Evolutionary conservation across 2,797 vertebrate genomes (phyloP).

Genomic region (Coilia nasus): DNA sequence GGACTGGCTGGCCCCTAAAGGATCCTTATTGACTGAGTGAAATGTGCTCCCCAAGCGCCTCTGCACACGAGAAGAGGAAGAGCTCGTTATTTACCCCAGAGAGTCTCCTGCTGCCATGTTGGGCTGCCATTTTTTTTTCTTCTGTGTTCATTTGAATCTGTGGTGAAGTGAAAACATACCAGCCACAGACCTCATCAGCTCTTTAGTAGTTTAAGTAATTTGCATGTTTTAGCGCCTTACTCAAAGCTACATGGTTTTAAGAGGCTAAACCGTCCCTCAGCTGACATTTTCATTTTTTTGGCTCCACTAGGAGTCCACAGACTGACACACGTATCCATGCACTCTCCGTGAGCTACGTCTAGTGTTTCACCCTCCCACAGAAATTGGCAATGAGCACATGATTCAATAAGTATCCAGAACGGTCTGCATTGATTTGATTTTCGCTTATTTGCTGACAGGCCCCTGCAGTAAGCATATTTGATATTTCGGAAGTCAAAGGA

Average conservation of each 20-base stretch:
- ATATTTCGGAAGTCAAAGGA: neutral
- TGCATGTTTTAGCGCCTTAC: neutral
- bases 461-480: neutral
- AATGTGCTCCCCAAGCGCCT: neutral
- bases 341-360: neutral
- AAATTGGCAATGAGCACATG: neutral
- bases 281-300: neutral
- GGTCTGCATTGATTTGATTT: neutral
- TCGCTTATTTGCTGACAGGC: neutral
- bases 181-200: too few relatives aligned
- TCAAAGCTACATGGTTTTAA: neutral
- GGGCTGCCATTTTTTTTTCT: neutral
- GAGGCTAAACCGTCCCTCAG: neutral
- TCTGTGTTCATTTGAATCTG: too few relatives aligned
- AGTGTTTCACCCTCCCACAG: neutral
- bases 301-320: neutral
- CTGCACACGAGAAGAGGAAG: neutral
- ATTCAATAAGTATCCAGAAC: neutral
- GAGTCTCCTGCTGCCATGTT: neutral
- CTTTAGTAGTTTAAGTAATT: neutral
- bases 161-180: too few relatives aligned
- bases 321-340: neutral
- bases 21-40: constrained; percentile 5
- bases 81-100: neutral
- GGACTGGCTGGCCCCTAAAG: neutral